Conservation (phyloP, 1,140 invertebrate species). For the Zaprionus capensis region DNA sequence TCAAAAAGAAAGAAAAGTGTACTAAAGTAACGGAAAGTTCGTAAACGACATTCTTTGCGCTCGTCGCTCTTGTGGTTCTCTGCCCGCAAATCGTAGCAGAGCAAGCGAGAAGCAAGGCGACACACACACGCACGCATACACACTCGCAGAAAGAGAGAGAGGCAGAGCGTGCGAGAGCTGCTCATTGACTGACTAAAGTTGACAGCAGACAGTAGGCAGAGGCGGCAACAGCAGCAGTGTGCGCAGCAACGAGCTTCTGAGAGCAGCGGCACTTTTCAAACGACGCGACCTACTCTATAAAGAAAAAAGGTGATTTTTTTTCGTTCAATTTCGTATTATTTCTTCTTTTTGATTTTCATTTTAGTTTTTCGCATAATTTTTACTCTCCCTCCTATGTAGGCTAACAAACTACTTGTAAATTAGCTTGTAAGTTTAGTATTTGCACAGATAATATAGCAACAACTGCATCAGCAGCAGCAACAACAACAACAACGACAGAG, state of each 20-base stretch:
- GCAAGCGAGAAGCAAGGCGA: constrained; percentile 40
- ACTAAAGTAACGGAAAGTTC: constrained; percentile 55
- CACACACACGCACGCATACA: constrained; percentile 2
- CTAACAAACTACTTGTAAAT: constrained; percentile 50
- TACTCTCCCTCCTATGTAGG: constrained; percentile 58
- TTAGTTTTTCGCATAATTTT: constrained; percentile 62
- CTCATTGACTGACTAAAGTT: constrained; percentile 8
- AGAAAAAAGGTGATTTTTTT: constrained; percentile 70
- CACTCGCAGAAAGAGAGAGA: background rate
- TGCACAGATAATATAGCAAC: constrained; percentile 20
- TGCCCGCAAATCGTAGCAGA: constrained; percentile 15
- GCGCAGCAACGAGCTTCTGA: constrained; percentile 25
- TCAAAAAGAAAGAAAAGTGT: constrained; percentile 47
- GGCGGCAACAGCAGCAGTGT: constrained; percentile 4
- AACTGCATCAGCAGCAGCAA: constrained; percentile 5
- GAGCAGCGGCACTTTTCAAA: constrained; percentile 47
- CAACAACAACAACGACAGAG: background rate
- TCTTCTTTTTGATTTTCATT: constrained; percentile 55
- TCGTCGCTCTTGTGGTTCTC: constrained; percentile 30
- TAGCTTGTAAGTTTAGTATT: constrained; percentile 53
- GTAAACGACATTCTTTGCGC: constrained; percentile 45
- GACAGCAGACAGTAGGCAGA: constrained; percentile 2
- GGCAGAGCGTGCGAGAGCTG: constrained; percentile 3
- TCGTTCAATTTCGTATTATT: constrained; percentile 61
- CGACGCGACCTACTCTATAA: constrained; percentile 72